These are phyloP conservation scores for Mastomys coucha DNA, from an alignment of 2,113 vertebrate species.

Conservation along the genomic window DNA sequence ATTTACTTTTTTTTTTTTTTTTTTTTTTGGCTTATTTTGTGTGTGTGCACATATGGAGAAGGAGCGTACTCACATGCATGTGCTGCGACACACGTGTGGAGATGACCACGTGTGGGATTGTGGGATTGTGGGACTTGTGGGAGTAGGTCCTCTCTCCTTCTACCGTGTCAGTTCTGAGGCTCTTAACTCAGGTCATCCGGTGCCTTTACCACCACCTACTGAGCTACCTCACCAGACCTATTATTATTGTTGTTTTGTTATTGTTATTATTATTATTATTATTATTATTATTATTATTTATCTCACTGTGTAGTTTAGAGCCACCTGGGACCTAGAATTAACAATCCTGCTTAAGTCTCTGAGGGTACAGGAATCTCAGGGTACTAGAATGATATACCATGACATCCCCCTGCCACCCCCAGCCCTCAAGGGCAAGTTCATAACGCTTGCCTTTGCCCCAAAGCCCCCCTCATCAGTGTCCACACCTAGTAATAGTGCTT, in stretches of 20 bases:
- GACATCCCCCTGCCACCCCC: no score
- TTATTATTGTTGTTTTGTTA: neutral
- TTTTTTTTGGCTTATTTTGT: neutral
- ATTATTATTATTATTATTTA: neutral
- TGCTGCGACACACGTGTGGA: neutral
- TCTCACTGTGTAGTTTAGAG: neutral
- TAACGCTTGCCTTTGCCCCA: neutral
- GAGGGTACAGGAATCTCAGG: neutral
- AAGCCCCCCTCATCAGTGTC: neutral
- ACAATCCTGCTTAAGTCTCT: neutral
- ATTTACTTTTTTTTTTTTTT: neutral
- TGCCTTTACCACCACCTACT: neutral
- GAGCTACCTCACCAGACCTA: neutral
- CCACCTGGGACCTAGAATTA: neutral
- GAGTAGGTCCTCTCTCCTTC: neutral
- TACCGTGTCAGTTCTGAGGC: no score
- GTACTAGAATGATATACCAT: no score
- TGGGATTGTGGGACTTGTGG: no score
- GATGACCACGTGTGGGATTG: neutral
- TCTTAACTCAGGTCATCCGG: neutral
- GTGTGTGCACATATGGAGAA: neutral
- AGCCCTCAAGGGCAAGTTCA: neutral
- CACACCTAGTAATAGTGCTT: neutral
- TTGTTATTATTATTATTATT: neutral
- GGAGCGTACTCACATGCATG: no score